Evolutionary conservation across 1,140 invertebrate genomes (phyloP), one percentile per base, ranked within the genome.

Genomic region (Coenobita brevimanus): DNA sequence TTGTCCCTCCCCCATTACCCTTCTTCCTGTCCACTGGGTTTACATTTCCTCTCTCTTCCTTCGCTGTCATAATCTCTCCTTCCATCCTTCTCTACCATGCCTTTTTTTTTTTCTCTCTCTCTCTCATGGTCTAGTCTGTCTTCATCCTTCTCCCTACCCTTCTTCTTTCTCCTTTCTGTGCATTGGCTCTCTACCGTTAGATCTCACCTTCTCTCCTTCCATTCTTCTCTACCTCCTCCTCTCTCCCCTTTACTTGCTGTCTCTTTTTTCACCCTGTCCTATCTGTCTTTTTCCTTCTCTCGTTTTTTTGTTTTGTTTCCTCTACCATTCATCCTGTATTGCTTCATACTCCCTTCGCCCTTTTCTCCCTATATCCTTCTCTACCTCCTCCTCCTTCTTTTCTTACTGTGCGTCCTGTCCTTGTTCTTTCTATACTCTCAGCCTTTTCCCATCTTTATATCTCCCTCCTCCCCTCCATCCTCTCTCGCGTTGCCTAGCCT

Each of bases 131-230:
- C 21, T 69, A 33, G 10, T 17, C 38, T 13, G 30, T 24, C 33
- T 64, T 3, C 3, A 6, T 21, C 33, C 21, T 21, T 21, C 33
- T 64, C 33, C 24, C 64, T 13, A 33, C 21, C 64, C 21, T 33
- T 69, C 17, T 64, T 8, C 36, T 17, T n/a, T n/a, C n/a, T n/a
- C n/a, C n/a, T n/a, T n/a, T n/a, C 30, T 21, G 41, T 71, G 33
- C 33, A n/a, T 30, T 30, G 6, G n/a, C 33, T 64, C 33, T 30
- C 33, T 10, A 13, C 54, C 13, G 10, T 57, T n/a, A 13, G 54
- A 57, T 57, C 54, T 57, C 54, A 57, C 54, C 54, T 57, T 57
- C n/a, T 57, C 54, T 57, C 54, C n/a, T 57, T 57, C n/a, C n/a
- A 13, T 10, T n/a, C n/a, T 57, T n/a, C n/a, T n/a, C n/a, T n/a